Evolutionary conservation across 64 coral and sea anemone species (phyloP), one percentile per base, ranked within the genome.

Genomic region (Stylophora pistillata): DNA sequence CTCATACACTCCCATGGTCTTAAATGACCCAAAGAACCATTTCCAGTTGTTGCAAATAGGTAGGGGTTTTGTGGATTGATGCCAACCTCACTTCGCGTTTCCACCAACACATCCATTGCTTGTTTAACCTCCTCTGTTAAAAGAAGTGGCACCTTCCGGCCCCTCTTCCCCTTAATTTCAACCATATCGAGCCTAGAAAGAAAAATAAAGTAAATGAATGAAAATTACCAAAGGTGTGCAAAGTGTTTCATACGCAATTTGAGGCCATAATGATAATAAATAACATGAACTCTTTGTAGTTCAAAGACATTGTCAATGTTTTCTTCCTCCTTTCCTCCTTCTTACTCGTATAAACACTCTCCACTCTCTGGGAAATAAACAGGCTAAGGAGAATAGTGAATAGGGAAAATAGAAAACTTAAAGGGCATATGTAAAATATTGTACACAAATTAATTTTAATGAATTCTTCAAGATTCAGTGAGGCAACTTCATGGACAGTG

Each of bases 1-100:
- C 74, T 83, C 15, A 91, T 27, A 61, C 89, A 91, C 30, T 91
- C 89, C 89, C 78, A 91, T 9, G 53, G 66, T 31, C 79, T 65
- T 31, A 91, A 13, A 55, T 82, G 54, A 5, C 56, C 63, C 29
- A 62, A 30, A 30, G 79, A 81, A 55, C 57, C 25, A 20, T 41
- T 21, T n/a, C 58, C 63, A 33, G 79, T 32, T 62, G 63, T 26
- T 32, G 79, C 15, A 62, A 82, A 82, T 56, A 82, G 79, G 79
- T 82, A 82, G 16, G 30, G 58, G 11, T 82, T 82, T 4, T 82
- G 14, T 82, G 52, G 52, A 15, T 64, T 28, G 34, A 82, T 26
- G 18, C 79, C 79, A 10, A 82, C 79, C 30, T 61, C 54, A 10
- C 27, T 28, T 63, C 79, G 58, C 63, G 15, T 82, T 18, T 53